Base-by-base conservation (phyloP, 1,140 invertebrate species). In the Holcopasites calliopsidis region DNA sequence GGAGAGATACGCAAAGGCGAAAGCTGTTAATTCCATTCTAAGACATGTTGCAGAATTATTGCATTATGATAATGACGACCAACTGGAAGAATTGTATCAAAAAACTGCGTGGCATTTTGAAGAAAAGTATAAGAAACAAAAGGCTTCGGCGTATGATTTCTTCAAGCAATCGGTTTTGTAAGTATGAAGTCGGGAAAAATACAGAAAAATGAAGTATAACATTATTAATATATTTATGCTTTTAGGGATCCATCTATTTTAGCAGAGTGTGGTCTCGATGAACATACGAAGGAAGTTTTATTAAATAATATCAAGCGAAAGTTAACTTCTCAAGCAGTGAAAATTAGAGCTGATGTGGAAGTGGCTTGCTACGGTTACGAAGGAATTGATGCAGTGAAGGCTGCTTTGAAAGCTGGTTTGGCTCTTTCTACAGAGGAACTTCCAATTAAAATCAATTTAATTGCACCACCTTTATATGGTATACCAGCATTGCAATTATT, bases 91-190 rank as follows among this genome's bases (percentile, higher is more conserved):
- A 75, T 92, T 99, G 0, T 99, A 99, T 90, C 94, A 96, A 82
- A 98, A 98, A 87, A 99, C 99, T n/a, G 99, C 99, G 1, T 99
- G 99, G 99, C 93, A 96, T 89, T 99, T 99, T 93, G 99, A 99
- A 91, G 96, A 97, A 85, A 99, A 99, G 91, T 97, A 97, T 87
- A 99, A 98, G 88, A 99, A 98, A 89, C 94, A 94, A 13, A 93
- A 93, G 79, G 96, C 96, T 26, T 97, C 97, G 47, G 97, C 98
- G 55, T 99, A 99, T 92, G 99, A 99, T 91, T 97, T 97, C 81
- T 99, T 99, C 88, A 99, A 99, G 92, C 97, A 99, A 92, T 97
- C 98, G 85, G 98, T 99, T 60, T 93, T 96, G 98, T 99, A 94
- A 95, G 96, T 93, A 77, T 4, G 60, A 52, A 68, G n/a, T n/a